Percentiles rank a stretch among this genome's conserved stretches.
Conservation (phyloP, 1,140 invertebrate genomes). For the Phortica variegata region DNA sequence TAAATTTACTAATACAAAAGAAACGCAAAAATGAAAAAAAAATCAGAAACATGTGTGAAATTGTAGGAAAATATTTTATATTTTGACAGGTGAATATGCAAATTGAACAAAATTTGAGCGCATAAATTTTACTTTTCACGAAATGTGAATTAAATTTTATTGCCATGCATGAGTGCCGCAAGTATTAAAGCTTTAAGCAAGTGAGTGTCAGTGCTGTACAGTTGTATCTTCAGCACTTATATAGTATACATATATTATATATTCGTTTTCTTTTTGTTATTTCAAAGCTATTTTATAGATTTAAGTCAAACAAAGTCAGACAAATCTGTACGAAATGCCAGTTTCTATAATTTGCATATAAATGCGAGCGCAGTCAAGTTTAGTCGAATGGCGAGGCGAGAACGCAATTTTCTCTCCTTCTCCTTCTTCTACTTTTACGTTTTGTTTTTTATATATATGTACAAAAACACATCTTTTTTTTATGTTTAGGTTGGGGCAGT, state of each 20-base stretch:
- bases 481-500: not conserved
- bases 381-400: constrained; percentile 29
- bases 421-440: not conserved
- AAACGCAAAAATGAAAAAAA: too few relatives aligned
- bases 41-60: too few relatives aligned
- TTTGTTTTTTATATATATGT: constrained; percentile 27
- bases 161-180: too few relatives aligned
- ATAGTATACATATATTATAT: not conserved
- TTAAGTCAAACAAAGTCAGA: constrained; percentile 31
- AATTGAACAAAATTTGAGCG: too few relatives aligned
- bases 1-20: too few relatives aligned
- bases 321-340: constrained; percentile 42
- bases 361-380: constrained; percentile 33
- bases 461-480: too few relatives aligned
- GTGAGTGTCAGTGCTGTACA: constrained; percentile 17
- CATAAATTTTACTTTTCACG: too few relatives aligned
- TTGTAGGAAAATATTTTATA: too few relatives aligned
- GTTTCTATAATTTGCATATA: constrained; percentile 54
- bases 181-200: not conserved
- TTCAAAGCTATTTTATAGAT: constrained; percentile 38
- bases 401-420: not conserved
- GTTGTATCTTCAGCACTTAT: constrained; percentile 14
- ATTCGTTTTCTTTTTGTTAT: constrained; percentile 10
- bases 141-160: too few relatives aligned
- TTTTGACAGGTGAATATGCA: too few relatives aligned